Base-by-base conservation (phyloP, 2,797 vertebrate genomes). In the Enteromius trimaculatus region DNA sequence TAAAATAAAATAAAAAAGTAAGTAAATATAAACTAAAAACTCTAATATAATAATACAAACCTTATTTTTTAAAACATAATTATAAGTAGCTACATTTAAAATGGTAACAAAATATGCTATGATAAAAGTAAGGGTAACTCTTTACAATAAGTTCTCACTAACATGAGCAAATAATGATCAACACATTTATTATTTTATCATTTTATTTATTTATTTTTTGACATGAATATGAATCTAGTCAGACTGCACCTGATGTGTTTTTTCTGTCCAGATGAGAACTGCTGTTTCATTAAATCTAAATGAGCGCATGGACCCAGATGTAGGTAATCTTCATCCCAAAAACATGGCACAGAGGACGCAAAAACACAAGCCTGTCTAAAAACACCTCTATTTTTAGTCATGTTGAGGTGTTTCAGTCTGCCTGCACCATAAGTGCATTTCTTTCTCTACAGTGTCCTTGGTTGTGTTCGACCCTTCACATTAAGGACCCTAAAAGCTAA, bases 351-450 rank as follows among this genome's bases (percentile, higher is more conserved):
- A 79, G 66, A 87, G 21, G 39, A 34, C 39, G 68, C 77, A 87
- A 87, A 51, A 76, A 87, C 80, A 83, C 83, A 49, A 85, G 68
- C 23, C 55, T 80, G 81, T 84, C 84, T 87, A 42, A 80, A 83
- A 79, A 86, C 77, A 84, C n/a, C 16, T 37, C 53, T 84, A 82
- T 88, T 87, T 88, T 88, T 80, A 84, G 86, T 60, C 31, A 42
- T 86, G 79, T 60, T 58, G 75, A 78, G 79, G 79, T 53, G 39
- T 84, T 82, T 55, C 74, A 81, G 49, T 78, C 47, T 64, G 68
- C 69, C 53, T 70, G 49, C 21, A 53, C 51, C 76, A 21, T 34
- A 55, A 74, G 60, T 78, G n/a, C 44, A 9, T 39, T 58, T 68
- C 31, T 47, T 44, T 49, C 58, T 49, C 71, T 75, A 6, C 69